phyloP scores from a whole-genome alignment of 35 echinoderm and acorn worm genomes.

The Lytechinus pictus region DNA sequence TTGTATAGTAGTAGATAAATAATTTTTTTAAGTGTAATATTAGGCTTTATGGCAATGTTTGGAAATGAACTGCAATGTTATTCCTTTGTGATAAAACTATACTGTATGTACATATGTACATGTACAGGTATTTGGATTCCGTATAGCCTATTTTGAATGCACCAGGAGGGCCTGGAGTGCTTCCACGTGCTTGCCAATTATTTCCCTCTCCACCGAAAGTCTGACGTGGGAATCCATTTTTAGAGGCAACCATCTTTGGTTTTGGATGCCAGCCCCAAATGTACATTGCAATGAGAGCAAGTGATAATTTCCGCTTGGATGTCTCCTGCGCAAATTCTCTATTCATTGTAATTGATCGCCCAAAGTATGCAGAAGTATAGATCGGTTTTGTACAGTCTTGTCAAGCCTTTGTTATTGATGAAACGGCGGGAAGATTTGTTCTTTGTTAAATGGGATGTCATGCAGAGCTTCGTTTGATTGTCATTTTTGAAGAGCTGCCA shows the following conservation, averaged over 20 bases:
- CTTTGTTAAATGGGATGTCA: neutral
- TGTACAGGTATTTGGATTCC: too few relatives aligned
- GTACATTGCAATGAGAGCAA: too few relatives aligned
- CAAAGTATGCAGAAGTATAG: neutral
- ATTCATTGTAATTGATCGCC: neutral
- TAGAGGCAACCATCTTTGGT: neutral
- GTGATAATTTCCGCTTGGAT: neutral
- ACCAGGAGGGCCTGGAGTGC: too few relatives aligned
- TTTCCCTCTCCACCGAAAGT: neutral
- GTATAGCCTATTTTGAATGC: too few relatives aligned
- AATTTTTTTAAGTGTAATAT: too few relatives aligned
- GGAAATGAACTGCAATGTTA: too few relatives aligned
- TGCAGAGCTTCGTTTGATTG: neutral
- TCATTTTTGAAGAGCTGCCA: neutral
- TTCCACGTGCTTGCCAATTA: neutral
- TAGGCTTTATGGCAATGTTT: too few relatives aligned
- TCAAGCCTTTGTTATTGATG: neutral
- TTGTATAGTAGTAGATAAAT: too few relatives aligned
- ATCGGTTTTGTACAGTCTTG: neutral
- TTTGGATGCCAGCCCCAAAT: neutral
- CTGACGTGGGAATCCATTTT: neutral
- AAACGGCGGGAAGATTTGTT: neutral
- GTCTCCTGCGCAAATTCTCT: neutral
- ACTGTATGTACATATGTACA: too few relatives aligned
- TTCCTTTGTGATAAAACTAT: too few relatives aligned